A percentile compares a stretch with the other conserved stretches of the same genome.
These are phyloP conservation scores for Stigmatopora argus DNA, from an alignment of 2,113 vertebrate species.

Conservation along the genomic window DNA sequence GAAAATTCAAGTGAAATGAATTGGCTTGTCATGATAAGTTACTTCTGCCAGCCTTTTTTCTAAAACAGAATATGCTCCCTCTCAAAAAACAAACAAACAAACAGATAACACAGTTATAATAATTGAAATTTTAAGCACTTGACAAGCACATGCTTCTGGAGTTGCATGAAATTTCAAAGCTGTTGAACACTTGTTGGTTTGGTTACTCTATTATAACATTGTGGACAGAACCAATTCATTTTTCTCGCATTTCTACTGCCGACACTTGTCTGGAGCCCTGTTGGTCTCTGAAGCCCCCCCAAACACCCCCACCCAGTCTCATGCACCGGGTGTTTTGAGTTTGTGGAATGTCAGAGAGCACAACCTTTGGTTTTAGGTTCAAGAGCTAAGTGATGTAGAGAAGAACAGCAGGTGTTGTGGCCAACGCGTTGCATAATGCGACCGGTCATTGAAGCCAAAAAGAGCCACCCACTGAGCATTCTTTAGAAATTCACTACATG, in stretches of 20 bases:
- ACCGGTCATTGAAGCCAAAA: slow-evolving; percentile 25
- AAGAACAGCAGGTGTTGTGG: slow-evolving; percentile 32
- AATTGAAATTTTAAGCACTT: no score
- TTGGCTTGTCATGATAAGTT: no score
- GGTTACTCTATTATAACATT: not conserved
- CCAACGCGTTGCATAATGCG: slow-evolving; percentile 40
- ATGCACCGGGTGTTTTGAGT: slow-evolving; percentile 1
- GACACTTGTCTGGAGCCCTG: not conserved
- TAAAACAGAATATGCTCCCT: no score
- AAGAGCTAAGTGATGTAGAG: slow-evolving; percentile 13
- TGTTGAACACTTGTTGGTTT: not conserved
- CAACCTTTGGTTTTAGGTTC: not conserved
- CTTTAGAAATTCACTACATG: slow-evolving; percentile 12
- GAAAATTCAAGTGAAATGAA: no score
- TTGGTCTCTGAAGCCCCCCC: not conserved
- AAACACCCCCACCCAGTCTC: not conserved
- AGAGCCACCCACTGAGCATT: slow-evolving; percentile 19
- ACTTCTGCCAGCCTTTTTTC: no score
- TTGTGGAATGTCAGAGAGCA: slow-evolving; percentile 7
- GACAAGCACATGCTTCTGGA: no score
- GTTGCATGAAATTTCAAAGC: no score
- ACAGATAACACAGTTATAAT: no score
- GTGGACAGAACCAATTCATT: not conserved
- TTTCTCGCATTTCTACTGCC: not conserved
- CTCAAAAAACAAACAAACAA: no score